Conservation (phyloP, 2,113 vertebrate species). For the Dunckerocampus dactyliophorus region DNA sequence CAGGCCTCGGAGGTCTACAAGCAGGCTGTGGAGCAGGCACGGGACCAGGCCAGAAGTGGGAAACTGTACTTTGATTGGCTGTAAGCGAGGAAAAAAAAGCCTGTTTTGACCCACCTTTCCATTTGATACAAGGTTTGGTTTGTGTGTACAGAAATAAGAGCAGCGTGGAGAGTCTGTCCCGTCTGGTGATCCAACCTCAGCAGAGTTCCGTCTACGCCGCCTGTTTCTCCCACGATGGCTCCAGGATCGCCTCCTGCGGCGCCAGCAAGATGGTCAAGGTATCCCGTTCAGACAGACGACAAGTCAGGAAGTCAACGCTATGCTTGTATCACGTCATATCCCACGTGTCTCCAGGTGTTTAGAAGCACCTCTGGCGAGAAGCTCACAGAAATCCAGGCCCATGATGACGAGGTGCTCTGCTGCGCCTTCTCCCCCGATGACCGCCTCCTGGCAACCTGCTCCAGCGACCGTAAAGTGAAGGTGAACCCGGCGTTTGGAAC, state of each 20-base stretch:
- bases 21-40: conserved; percentile 81
- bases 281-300: conserved; percentile 26
- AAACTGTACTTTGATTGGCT: conserved; percentile 88
- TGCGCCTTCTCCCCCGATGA: conserved; percentile 88
- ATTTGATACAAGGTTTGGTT: not conserved
- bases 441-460: conserved; percentile 86
- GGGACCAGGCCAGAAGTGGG: conserved; percentile 66
- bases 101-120: not conserved
- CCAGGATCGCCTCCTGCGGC: conserved; percentile 89
- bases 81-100: conserved; percentile 66
- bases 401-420: conserved; percentile 90
- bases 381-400: conserved; percentile 80
- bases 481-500: conserved; percentile 51
- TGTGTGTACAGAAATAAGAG: conserved; percentile 81
- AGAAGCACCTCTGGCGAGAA: conserved; percentile 89
- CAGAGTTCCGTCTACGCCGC: conserved; percentile 87
- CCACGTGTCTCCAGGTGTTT: conserved; percentile 76
- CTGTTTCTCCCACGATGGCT: conserved; percentile 87
- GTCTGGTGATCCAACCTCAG: conserved; percentile 87
- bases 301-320: not conserved
- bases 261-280: conserved; percentile 88
- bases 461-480: conserved; percentile 89
- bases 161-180: conserved; percentile 81
- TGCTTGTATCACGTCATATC: too few relatives aligned
- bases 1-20: conserved; percentile 84